Evolutionary conservation across 2,888 invertebrate species (phyloP).

Genomic region (Nephrotoma guestfalica): DNA sequence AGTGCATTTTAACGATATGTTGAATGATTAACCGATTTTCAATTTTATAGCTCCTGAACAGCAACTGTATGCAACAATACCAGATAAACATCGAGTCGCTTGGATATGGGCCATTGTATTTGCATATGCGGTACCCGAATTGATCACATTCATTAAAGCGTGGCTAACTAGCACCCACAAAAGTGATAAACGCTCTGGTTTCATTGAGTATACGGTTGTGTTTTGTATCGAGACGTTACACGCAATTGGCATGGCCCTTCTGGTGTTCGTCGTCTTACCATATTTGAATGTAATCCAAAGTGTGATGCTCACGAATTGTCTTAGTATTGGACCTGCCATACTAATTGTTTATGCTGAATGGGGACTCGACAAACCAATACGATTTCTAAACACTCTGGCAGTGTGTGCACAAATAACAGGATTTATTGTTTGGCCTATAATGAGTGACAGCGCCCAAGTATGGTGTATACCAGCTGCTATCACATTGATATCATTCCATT

Average conservation of each 20-base stretch:
- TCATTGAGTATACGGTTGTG: constrained; percentile 21
- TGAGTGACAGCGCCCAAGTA: constrained; percentile 34
- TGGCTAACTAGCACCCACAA: constrained; percentile 60
- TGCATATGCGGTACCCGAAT: constrained; percentile 61
- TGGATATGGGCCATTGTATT: constrained; percentile 74
- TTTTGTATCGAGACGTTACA: constrained; percentile 62
- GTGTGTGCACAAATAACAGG: constrained; percentile 49
- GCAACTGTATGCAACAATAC: constrained; percentile 44
- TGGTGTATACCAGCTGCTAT: constrained; percentile 51
- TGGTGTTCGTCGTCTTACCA: constrained; percentile 64
- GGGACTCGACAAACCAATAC: neutral
- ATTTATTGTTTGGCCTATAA: constrained; percentile 52
- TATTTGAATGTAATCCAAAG: constrained; percentile 67
- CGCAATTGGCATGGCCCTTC: constrained; percentile 57
- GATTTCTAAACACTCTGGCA: constrained; percentile 39
- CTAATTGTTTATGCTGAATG: constrained; percentile 22
- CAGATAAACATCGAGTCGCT: constrained; percentile 47
- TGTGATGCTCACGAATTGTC: constrained; percentile 69
- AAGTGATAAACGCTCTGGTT: constrained; percentile 40
- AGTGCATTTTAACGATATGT: neutral
- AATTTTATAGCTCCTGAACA: constrained; percentile 38
- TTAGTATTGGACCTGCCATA: constrained; percentile 68
- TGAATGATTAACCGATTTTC: neutral
- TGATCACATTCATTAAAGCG: constrained; percentile 55
- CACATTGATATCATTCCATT: constrained; percentile 55